These are phyloP conservation scores for Hemicentrotus pulcherrimus DNA, from an alignment of 35 echinoderm and acorn worm genomes.

Conservation along the genomic window DNA sequence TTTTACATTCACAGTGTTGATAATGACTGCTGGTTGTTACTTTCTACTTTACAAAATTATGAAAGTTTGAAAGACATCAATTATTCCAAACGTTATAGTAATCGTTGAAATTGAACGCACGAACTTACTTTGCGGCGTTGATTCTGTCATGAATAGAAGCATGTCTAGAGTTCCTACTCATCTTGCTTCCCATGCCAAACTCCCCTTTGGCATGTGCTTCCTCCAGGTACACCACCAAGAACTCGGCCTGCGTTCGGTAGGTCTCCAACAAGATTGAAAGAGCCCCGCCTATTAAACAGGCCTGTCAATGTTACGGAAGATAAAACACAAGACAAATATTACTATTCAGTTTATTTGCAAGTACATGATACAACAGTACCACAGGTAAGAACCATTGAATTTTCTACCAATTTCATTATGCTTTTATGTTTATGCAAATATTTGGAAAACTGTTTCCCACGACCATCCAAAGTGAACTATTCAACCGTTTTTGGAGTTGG, in stretches of 20 bases:
- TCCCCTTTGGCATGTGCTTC: slow-evolving; percentile 37
- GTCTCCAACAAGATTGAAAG: not conserved
- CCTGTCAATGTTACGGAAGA: not conserved
- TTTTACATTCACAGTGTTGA: too few species aligned
- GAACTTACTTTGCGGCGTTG: slow-evolving; percentile 42
- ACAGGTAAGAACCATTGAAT: too few species aligned
- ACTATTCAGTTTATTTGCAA: not conserved
- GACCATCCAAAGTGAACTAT: too few species aligned
- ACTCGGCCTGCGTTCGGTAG: slow-evolving; percentile 43
- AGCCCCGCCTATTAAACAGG: slow-evolving; percentile 40
- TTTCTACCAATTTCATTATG: too few species aligned
- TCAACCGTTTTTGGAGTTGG: too few species aligned
- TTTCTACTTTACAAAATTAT: too few species aligned
- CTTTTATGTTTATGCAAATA: too few species aligned
- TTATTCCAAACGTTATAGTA: too few species aligned
- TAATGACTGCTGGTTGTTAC: too few species aligned
- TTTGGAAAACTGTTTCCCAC: too few species aligned
- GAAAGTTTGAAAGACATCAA: too few species aligned
- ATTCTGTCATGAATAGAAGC: slow-evolving; percentile 29
- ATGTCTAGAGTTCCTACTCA: not conserved
- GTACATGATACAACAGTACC: not conserved
- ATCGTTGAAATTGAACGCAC: not conserved
- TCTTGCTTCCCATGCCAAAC: slow-evolving; percentile 17
- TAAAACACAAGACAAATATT: not conserved
- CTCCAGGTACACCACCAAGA: slow-evolving; percentile 40